A percentile compares a stretch with the other conserved stretches of the same genome.
These are phyloP conservation scores for Dipodomys spectabilis DNA, from an alignment of 2,113 vertebrate species.

Conservation along the genomic window DNA sequence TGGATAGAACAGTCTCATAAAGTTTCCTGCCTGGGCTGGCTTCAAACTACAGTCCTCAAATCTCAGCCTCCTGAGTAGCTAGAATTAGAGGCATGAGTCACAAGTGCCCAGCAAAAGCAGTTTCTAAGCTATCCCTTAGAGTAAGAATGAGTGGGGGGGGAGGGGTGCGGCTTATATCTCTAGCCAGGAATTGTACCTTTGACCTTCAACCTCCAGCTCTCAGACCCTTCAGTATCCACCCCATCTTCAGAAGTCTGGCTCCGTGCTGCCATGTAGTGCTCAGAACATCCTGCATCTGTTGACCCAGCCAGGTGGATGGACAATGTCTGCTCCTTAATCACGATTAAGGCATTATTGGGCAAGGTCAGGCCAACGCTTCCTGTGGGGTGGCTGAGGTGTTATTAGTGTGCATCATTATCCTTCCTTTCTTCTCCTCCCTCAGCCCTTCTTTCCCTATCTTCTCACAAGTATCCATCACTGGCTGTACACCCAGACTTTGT, in stretches of 20 bases:
- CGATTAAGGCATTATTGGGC: too few species aligned
- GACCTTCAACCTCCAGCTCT: background rate
- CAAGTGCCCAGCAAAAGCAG: too few species aligned
- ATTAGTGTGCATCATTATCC: background rate
- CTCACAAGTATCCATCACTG: background rate
- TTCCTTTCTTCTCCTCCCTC: background rate
- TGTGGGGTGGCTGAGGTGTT: background rate
- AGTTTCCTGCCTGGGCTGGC: too few species aligned
- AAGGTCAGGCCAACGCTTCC: too few species aligned
- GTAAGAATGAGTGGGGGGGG: too few species aligned
- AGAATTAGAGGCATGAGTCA: too few species aligned
- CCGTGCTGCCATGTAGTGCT: background rate
- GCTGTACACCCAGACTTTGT: background rate
- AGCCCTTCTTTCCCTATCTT: background rate
- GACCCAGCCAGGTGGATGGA: background rate
- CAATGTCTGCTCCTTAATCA: background rate
- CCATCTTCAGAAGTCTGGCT: background rate
- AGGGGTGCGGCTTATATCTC: too few species aligned
- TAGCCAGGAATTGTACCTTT: accelerated
- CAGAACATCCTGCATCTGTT: background rate
- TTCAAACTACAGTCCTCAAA: too few species aligned
- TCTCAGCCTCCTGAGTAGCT: too few species aligned
- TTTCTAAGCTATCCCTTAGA: too few species aligned
- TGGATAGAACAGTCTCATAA: too few species aligned
- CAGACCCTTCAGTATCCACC: background rate